These are phyloP conservation scores for Erebia epiphron DNA, from an alignment of 2,888 invertebrate species.

Conservation along the genomic window DNA sequence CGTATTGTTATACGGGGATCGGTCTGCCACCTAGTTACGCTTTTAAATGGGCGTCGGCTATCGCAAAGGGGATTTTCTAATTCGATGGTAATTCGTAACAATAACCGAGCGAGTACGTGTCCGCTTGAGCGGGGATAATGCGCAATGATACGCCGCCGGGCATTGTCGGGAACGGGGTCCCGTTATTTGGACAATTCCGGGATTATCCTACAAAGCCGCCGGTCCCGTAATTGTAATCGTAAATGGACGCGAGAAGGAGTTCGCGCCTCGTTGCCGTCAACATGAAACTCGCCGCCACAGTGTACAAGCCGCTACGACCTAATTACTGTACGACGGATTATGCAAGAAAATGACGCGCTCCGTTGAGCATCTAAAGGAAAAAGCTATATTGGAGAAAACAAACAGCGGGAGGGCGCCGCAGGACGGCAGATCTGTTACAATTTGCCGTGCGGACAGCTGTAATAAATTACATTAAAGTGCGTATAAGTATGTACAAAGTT, in stretches of 20 bases:
- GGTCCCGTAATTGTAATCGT: conserved; percentile 51
- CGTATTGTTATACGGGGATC: conserved; percentile 52
- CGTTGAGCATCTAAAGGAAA: conserved; percentile 60
- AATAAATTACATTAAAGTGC: conserved; percentile 46
- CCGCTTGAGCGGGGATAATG: conserved; percentile 68
- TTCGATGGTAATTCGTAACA: conserved; percentile 78
- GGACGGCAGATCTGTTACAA: conserved; percentile 34
- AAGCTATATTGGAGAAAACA: conserved; percentile 64
- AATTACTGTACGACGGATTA: conserved; percentile 71
- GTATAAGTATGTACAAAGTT: neutral
- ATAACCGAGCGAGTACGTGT: conserved; percentile 60
- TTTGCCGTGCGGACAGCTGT: conserved; percentile 37
- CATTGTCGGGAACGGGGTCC: conserved; percentile 63
- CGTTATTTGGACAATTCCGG: conserved; percentile 72
- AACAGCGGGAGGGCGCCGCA: conserved; percentile 65
- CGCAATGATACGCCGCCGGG: conserved; percentile 73
- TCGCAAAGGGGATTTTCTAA: conserved; percentile 69
- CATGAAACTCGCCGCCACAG: conserved; percentile 56
- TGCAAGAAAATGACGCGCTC: conserved; percentile 65
- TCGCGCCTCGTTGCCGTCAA: conserved; percentile 78
- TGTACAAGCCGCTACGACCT: conserved; percentile 65
- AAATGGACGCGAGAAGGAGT: conserved; percentile 69
- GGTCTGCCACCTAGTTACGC: conserved; percentile 80
- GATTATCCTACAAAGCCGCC: conserved; percentile 77
- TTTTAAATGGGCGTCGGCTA: conserved; percentile 60